Base-by-base conservation (phyloP, 2,888 invertebrate species). In the Copidosoma aretas region DNA sequence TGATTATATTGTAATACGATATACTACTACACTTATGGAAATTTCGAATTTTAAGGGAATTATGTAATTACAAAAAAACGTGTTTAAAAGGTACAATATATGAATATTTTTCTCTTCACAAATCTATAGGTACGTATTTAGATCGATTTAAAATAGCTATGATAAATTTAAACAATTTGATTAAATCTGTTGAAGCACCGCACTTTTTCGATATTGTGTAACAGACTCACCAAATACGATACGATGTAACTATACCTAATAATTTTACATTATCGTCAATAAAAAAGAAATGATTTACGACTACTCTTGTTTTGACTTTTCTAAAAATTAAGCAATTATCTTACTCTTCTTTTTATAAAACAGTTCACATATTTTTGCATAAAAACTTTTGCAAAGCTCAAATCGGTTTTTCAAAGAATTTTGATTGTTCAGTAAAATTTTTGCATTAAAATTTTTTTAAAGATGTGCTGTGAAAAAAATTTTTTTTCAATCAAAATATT, bases 21-120 rank as follows among this genome's bases (percentile, higher is more conserved):
- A 75, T 75, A 76, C 71, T 73, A 70, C 73, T 57, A 54, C 59
- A 53, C 54, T 25, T 62, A 59, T 76, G 75, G 73, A 67, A 73
- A 72, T 72, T 64, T 77, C 76, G 63, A 69, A 73, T 77, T 77
- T 74, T 73, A 73, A 75, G 32, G 32, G 8, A 74, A 74, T 75
- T 75, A 73, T 76, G 75, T 71, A 77, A 77, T 75, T 73, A 67
- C 73, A 73, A 73, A 70, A 71, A 75, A 75, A 74, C 77, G 77
- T 80, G 78, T 79, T 80, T 79, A 77, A 73, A 70, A 74, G 75
- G 61, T 64, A 78, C 77, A 65, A 62, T 46, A 46, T 58, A 15
- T 15, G 49, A 25, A 54, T 60, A 62, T 63, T 59, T 66, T 46
- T 59, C 21, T 64, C 53, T 19, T 25, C 54, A 49, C 39, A 57